Conservation (phyloP, 1,140 invertebrate genomes). For the Conus ventricosus region DNA sequence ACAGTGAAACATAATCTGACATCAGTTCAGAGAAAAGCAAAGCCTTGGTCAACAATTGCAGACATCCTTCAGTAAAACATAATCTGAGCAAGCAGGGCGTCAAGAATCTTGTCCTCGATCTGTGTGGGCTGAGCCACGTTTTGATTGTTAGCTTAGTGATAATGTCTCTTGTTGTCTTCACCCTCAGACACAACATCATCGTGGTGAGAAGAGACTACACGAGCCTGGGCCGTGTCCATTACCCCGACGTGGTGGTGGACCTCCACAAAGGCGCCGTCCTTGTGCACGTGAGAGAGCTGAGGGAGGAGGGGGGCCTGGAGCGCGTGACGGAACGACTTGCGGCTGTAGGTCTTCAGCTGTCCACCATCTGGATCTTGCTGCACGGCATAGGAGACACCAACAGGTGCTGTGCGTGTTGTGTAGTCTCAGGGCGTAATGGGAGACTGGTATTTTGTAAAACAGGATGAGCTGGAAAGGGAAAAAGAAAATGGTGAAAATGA, state of each 20-base stretch:
- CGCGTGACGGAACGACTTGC: conserved; percentile 18
- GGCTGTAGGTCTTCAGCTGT: conserved; percentile 9
- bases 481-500: no score
- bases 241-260: conserved; percentile 31
- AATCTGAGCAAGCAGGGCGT: no score
- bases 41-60: no score
- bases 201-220: conserved; percentile 28
- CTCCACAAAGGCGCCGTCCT: conserved; percentile 7
- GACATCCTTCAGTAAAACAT: no score
- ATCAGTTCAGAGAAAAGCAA: no score
- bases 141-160: no score
- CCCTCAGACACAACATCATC: conserved; percentile 30
- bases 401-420: background rate
- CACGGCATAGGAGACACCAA: background rate
- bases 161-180: background rate
- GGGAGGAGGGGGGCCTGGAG: conserved; percentile 15
- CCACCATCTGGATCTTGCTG: conserved; percentile 30
- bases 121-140: no score
- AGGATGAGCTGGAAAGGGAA: no score
- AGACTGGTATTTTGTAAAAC: no score
- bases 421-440: background rate
- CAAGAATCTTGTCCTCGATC: no score
- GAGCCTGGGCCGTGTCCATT: background rate
- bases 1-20: no score
- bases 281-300: conserved; percentile 11